These are phyloP conservation scores for Patella pellucida DNA, from an alignment of 2,888 invertebrate genomes.

Conservation along the genomic window DNA sequence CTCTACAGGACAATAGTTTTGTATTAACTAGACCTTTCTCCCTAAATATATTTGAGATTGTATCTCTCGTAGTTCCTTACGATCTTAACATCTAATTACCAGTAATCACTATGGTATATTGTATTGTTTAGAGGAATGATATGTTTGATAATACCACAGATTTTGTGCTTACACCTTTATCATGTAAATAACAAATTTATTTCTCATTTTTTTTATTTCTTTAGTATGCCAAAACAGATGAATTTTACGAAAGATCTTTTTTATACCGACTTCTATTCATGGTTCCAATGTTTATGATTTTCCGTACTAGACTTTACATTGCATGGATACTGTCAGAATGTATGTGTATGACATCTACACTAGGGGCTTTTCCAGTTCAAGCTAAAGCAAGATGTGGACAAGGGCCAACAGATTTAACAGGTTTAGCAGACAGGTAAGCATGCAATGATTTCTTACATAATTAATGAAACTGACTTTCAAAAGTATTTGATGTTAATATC, in stretches of 20 bases:
- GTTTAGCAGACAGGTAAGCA: constrained; percentile 58
- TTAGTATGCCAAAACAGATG: constrained; percentile 85
- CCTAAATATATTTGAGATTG: no score
- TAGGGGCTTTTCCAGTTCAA: constrained; percentile 90
- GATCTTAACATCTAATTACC: no score
- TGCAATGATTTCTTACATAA: neutral
- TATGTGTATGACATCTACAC: constrained; percentile 90
- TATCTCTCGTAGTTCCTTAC: no score
- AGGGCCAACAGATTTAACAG: constrained; percentile 80
- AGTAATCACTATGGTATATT: no score
- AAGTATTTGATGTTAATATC: neutral
- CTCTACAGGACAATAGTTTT: no score
- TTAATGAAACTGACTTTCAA: neutral
- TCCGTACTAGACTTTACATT: constrained; percentile 90
- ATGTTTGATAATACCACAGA: no score
- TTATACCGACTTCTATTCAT: constrained; percentile 87
- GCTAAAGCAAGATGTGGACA: constrained; percentile 81
- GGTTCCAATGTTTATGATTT: constrained; percentile 87
- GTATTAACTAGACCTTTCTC: no score
- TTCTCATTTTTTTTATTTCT: constrained; percentile 60
- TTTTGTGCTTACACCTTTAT: no score
- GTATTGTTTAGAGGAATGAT: no score
- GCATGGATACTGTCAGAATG: constrained; percentile 92
- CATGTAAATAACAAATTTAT: no score
- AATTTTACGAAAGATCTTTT: constrained; percentile 81